Conservation (phyloP, 2,797 vertebrate genomes). For the Rhincodon typus region DNA sequence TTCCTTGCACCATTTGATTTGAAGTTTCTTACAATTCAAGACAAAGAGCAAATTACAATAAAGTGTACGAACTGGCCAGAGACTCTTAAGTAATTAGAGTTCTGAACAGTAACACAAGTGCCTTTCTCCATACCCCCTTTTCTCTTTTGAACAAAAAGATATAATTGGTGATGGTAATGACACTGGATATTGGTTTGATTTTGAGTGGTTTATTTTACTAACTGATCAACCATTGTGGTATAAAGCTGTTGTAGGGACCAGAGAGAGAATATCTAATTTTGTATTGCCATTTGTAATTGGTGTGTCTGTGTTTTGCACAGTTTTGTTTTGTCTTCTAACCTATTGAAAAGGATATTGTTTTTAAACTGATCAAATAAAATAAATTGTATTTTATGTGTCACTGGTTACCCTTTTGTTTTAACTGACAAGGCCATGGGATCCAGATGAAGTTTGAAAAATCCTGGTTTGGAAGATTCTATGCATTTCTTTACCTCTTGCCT, state of each 20-base stretch:
- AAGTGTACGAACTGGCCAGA: neutral
- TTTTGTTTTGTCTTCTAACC: slow-evolving; percentile 18
- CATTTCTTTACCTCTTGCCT: neutral
- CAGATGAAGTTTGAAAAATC: neutral
- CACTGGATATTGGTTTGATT: slow-evolving; percentile 18
- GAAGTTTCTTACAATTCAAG: slow-evolving; percentile 1
- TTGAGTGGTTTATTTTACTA: slow-evolving; percentile 15
- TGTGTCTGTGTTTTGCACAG: neutral
- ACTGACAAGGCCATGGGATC: neutral
- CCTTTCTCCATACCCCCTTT: neutral
- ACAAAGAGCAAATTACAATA: neutral
- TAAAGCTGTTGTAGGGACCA: slow-evolving; percentile 13
- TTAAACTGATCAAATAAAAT: slow-evolving; percentile 33
- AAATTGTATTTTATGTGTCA: slow-evolving; percentile 22
- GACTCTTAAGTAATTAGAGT: neutral
- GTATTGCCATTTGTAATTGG: slow-evolving; percentile 2
- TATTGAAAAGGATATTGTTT: neutral
- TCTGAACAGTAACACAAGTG: slow-evolving; percentile 25
- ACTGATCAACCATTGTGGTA: neutral
- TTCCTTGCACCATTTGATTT: neutral
- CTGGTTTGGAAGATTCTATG: neutral
- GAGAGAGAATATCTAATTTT: slow-evolving; percentile 21
- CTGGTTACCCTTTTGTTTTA: neutral
- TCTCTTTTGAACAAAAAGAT: neutral
- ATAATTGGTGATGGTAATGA: slow-evolving; percentile 30